Base-by-base conservation (phyloP, 1,140 invertebrate genomes). In the Drosophila truncata region DNA sequence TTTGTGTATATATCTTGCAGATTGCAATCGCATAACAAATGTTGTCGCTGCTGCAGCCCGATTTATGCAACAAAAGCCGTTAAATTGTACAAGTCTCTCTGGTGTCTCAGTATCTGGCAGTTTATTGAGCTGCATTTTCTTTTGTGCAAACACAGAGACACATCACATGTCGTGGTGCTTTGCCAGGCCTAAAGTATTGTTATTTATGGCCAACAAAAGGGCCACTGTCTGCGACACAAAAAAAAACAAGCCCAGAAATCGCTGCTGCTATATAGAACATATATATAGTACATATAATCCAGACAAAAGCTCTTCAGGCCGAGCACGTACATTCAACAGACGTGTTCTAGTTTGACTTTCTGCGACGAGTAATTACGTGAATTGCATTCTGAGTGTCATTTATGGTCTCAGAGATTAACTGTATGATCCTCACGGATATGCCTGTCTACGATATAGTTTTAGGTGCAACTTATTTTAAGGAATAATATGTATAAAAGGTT, bases 1-100 rank as follows among this genome's bases (percentile, higher is more conserved):
- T 63, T n/a, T n/a, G 20, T n/a, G 7, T 33, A 33, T 37, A 33
- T 55, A 55, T 55, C 33, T 55, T 18, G 70, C 78, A 81, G 85
- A 88, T 88, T 81, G 81, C 85, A 88, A 88, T 88, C 85, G 85
- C 74, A 84, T 85, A 88, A 88, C 81, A 85, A 88, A 88, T 88
- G 85, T 88, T 88, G 80, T 63, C 64, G 64, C 44, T 71, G 75
- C 27, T 78, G 65, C 81, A 81, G 85, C 62, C 70, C 81, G 69
- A 81, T 90, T 88, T 88, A 88, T 90, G 85, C 85, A 88, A 88
- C 85, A 82, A 85, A 90, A 88, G 81, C 85, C 85, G 85, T 88
- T 88, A 88, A 88, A 79, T 90, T 88, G 85, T 88, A 85, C 78
- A 75, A 88, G 66, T 82, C 69, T 82, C 69, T 78, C 80, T 80